A percentile compares a stretch with the other conserved stretches of the same genome.
Conservation (phyloP, 2,113 vertebrate species). For the Parotia lawesii region DNA sequence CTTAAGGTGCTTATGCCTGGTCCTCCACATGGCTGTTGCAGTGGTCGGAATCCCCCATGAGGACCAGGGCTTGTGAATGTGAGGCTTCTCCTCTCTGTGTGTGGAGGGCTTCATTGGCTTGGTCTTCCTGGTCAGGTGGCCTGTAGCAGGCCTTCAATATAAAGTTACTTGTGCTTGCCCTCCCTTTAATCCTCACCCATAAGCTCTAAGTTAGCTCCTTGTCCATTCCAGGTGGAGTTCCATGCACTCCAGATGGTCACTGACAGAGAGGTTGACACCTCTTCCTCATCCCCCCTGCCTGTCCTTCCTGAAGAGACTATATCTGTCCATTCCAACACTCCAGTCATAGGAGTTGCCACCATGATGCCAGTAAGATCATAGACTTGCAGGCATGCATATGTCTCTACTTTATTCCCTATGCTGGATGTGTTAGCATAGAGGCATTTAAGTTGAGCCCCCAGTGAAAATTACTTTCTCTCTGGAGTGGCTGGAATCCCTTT, state of each 20-base stretch:
- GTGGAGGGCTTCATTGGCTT: neutral
- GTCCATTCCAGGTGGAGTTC: neutral
- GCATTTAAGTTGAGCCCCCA: neutral
- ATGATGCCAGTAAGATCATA: neutral
- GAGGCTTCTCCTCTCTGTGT: neutral
- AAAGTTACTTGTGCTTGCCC: neutral
- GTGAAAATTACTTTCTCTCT: neutral
- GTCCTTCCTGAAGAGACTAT: neutral
- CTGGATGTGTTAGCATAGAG: neutral
- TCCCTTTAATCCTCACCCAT: neutral
- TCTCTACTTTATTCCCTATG: neutral
- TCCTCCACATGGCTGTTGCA: neutral
- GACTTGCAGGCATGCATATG: too few species aligned
- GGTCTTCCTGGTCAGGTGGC: neutral
- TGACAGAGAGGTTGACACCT: neutral
- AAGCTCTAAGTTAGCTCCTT: neutral
- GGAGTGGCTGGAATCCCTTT: neutral
- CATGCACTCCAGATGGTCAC: neutral
- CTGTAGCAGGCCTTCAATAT: neutral
- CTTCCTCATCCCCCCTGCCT: neutral
- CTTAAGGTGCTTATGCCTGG: neutral
- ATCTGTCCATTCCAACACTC: neutral
- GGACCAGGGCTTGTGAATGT: neutral
- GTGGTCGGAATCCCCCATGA: neutral
- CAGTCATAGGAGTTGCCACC: neutral